Conservation (phyloP, 2,797 vertebrate species). For the Anguilla megastoma region DNA sequence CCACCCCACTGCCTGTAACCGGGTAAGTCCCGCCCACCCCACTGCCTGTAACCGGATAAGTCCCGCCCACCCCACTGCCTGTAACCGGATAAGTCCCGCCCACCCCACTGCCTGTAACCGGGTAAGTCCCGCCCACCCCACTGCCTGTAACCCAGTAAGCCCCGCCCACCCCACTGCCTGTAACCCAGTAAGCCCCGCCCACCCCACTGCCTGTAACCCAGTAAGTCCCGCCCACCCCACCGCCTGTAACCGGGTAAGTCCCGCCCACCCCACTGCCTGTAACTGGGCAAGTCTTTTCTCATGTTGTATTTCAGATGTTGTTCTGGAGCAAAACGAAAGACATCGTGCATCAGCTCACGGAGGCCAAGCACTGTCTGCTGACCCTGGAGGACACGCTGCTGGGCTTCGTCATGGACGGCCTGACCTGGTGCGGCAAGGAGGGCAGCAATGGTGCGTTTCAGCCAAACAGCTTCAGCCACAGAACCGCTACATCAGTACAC, state of each 20-base stretch:
- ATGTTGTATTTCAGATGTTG: slow-evolving; percentile 54
- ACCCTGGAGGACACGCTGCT: slow-evolving; percentile 67
- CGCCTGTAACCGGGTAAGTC: no score
- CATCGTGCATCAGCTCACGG: slow-evolving; percentile 57
- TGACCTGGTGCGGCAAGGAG: slow-evolving; percentile 70
- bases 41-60: background rate
- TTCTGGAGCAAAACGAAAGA: slow-evolving; percentile 73
- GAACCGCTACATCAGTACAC: background rate
- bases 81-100: background rate
- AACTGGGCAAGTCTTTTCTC: background rate
- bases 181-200: no score
- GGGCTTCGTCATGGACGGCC: slow-evolving; percentile 57
- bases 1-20: background rate
- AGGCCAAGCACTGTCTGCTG: slow-evolving; percentile 49
- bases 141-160: no score
- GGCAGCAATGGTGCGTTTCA: slow-evolving; percentile 55
- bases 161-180: no score
- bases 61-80: background rate
- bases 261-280: no score
- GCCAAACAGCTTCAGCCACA: background rate
- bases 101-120: background rate
- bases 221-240: no score
- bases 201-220: no score
- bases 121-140: background rate
- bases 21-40: background rate